Conservation (phyloP, 2,888 invertebrate genomes). For the Hirtodrosophila alboralis region DNA sequence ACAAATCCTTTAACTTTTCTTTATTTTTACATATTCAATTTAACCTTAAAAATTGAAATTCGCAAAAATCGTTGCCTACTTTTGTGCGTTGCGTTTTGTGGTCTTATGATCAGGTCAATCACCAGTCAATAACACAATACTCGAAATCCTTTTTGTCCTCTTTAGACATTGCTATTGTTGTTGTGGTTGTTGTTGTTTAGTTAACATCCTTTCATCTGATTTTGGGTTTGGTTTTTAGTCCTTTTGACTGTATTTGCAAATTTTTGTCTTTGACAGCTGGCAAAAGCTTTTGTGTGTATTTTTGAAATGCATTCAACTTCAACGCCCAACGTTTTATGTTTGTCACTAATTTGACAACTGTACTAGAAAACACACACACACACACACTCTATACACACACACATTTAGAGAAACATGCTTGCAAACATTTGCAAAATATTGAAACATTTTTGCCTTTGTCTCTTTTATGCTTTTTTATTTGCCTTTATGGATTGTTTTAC, state of each 20-base stretch:
- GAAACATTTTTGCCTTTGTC: slow-evolving; percentile 51
- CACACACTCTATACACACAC: slow-evolving; percentile 14
- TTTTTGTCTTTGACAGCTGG: slow-evolving; percentile 67
- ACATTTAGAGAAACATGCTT: slow-evolving; percentile 25
- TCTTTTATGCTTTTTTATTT: slow-evolving; percentile 33
- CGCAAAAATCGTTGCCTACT: slow-evolving; percentile 56
- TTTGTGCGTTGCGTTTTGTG: slow-evolving; percentile 36
- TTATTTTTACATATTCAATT: slow-evolving; percentile 31
- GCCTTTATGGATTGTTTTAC: slow-evolving; percentile 65
- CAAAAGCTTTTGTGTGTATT: slow-evolving; percentile 53
- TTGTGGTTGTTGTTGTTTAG: slow-evolving; percentile 32
- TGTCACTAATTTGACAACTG: slow-evolving; percentile 49
- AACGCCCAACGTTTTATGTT: slow-evolving; percentile 42
- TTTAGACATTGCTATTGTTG: slow-evolving; percentile 29
- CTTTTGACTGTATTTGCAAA: slow-evolving; percentile 51
- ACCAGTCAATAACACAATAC: slow-evolving; percentile 53
- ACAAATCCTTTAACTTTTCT: no score
- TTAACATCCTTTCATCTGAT: slow-evolving; percentile 48
- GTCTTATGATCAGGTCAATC: slow-evolving; percentile 57
- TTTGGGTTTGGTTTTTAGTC: slow-evolving; percentile 36
- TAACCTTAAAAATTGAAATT: slow-evolving; percentile 29
- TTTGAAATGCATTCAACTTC: slow-evolving; percentile 55
- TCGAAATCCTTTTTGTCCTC: slow-evolving; percentile 46
- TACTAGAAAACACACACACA: slow-evolving; percentile 18
- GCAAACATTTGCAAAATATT: slow-evolving; percentile 58